These are phyloP conservation scores for Dione vanillae DNA, from an alignment of 2,888 invertebrate species.

Conservation along the genomic window DNA sequence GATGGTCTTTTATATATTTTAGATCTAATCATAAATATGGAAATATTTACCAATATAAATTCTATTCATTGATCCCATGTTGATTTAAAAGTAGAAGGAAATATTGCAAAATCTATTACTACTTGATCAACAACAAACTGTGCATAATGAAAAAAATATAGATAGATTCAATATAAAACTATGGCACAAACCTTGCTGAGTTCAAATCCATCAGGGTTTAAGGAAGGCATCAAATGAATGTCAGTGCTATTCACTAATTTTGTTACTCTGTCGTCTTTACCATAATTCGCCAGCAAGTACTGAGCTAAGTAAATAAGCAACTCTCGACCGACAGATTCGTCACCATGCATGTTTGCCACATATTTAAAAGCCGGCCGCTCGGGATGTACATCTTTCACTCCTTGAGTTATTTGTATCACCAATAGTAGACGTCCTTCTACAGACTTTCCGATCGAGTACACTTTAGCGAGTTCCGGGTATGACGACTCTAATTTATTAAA, in stretches of 20 bases:
- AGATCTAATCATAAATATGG: too few species aligned
- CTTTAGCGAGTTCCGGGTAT: slow-evolving; percentile 88
- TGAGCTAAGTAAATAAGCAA: slow-evolving; percentile 92
- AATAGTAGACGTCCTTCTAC: slow-evolving; percentile 91
- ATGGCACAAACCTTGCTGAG: slow-evolving; percentile 83
- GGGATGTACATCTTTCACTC: slow-evolving; percentile 82
- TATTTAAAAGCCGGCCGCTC: slow-evolving; percentile 95
- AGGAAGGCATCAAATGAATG: slow-evolving; percentile 97
- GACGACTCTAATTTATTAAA: slow-evolving; percentile 85
- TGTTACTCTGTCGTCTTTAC: slow-evolving; percentile 87
- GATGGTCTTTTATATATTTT: too few species aligned
- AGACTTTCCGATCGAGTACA: slow-evolving; percentile 92
- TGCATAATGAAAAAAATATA: background rate
- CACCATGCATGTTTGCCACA: slow-evolving; percentile 98
- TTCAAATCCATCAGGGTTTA: slow-evolving; percentile 99
- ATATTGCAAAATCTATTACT: too few species aligned
- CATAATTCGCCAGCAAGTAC: slow-evolving; percentile 91
- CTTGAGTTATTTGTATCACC: slow-evolving; percentile 91
- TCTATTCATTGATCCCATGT: too few species aligned
- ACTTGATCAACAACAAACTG: too few species aligned
- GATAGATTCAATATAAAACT: background rate
- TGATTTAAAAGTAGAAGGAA: too few species aligned
- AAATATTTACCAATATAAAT: too few species aligned
- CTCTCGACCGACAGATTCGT: slow-evolving; percentile 95
- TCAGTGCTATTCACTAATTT: slow-evolving; percentile 93